phyloP scores from a whole-genome alignment of 2,888 invertebrate genomes.

The Panopea generosa region DNA sequence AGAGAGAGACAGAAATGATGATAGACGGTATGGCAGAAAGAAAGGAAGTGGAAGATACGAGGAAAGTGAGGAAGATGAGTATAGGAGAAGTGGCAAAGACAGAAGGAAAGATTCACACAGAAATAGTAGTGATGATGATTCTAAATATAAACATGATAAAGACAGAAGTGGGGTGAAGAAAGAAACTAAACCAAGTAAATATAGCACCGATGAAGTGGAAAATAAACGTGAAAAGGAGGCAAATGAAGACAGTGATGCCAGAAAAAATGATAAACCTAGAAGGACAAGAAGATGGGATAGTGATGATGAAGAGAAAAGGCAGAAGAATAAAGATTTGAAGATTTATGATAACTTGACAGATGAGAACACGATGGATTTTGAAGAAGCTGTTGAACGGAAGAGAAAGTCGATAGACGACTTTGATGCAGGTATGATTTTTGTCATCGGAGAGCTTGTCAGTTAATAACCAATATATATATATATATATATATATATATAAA shows the following conservation, averaged over 20 bases:
- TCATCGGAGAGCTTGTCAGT: too few species aligned
- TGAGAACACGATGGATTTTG: conserved; percentile 78
- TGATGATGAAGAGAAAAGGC: conserved; percentile 4
- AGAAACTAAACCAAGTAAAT: conserved; percentile 2
- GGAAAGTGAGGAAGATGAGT: conserved; percentile 1
- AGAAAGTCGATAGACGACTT: conserved; percentile 55
- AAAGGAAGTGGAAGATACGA: conserved; percentile 2
- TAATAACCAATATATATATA: too few species aligned
- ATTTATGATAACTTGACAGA: conserved; percentile 54
- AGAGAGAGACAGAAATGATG: conserved; percentile 14
- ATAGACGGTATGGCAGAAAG: conserved; percentile 1
- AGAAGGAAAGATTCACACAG: background rate
- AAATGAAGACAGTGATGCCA: conserved; percentile 20
- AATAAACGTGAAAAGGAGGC: conserved; percentile 13
- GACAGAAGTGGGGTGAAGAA: background rate
- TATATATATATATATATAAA: too few species aligned
- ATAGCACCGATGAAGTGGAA: conserved; percentile 8
- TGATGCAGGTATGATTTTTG: conserved; percentile 9
- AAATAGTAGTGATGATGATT: conserved; percentile 9
- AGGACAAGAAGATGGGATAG: conserved; percentile 5
- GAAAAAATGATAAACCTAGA: conserved; percentile 13
- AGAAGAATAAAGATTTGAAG: conserved; percentile 46
- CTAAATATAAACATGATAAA: background rate
- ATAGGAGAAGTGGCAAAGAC: background rate
- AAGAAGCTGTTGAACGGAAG: conserved; percentile 81